Base-by-base conservation (phyloP, 2,113 vertebrate species). In the Uria aalge region DNA sequence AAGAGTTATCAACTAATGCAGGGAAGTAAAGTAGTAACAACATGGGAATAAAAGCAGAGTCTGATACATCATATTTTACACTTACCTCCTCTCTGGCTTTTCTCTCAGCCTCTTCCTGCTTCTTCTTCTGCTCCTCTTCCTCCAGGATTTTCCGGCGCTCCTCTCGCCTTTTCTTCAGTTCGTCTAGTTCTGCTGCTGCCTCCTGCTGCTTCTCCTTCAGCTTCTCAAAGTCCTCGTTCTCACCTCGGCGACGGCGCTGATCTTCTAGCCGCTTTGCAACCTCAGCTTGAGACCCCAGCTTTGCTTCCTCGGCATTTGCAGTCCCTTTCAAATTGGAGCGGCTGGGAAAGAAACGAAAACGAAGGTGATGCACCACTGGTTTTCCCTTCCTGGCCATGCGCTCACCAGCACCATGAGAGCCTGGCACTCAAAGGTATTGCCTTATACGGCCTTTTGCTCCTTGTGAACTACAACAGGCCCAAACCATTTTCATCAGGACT, bases 171-270 rank as follows among this genome's bases (percentile, higher is more conserved):
- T 98, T 99, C 98, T 99, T 99, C 97, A 99, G 98, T 91, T 99
- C 99, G 36, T 99, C 99, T 97, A 99, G 98, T 98, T 99, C 99
- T 11, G 90, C 97, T 1, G 98, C 99, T 0, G 99, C 98, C 96
- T 99, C 99, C 94, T 99, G 99, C 96, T 99, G 99, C 96, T 99
- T 99, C 97, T 99, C 99, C 85, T 98, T 99, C 97, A 99, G 98
- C 89, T 98, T 99, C 96, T 99, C 99, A 2, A 99, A 98, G 95
- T 99, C 99, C 88, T 99, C 99, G 1, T 96, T 99, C 98, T 99
- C 99, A 1, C 99, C 99, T 5, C 99, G 99, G 56, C 99, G 98
- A 2, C 99, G 98, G 80, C 99, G 99, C 77, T 99, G 98, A 79
- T 99, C 99, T 85, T 99, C 99, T 96, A 99, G 88, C 85, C 99